These are phyloP conservation scores for Agapornis roseicollis DNA, from an alignment of 2,113 vertebrate genomes.

Conservation along the genomic window DNA sequence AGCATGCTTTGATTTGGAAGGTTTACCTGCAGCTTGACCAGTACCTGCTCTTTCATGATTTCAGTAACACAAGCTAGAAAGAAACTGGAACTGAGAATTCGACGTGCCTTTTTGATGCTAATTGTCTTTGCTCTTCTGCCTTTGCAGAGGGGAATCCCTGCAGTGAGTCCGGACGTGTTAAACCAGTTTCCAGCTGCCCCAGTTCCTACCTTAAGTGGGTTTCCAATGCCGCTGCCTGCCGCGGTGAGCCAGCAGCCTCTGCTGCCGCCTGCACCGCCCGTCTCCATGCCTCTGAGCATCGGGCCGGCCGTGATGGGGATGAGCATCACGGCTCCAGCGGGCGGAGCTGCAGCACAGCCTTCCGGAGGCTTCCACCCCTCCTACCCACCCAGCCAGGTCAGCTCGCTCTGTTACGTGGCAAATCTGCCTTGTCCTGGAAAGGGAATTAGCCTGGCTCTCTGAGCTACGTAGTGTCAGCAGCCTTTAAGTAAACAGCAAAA, in stretches of 20 bases:
- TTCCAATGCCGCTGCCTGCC: slow-evolving; percentile 81
- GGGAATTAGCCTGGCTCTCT: neutral
- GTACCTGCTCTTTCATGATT: neutral
- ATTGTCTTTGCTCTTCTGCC: neutral
- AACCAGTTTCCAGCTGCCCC: slow-evolving; percentile 93
- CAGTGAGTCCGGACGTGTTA: slow-evolving; percentile 89
- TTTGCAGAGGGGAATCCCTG: slow-evolving; percentile 87
- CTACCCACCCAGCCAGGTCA: slow-evolving; percentile 76
- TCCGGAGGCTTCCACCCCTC: slow-evolving; percentile 75
- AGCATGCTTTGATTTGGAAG: neutral
- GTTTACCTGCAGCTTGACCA: neutral
- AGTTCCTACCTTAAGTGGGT: slow-evolving; percentile 86
- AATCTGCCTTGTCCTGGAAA: neutral
- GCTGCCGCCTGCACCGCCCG: slow-evolving; percentile 46
- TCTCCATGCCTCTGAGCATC: slow-evolving; percentile 76
- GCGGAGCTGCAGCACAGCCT: slow-evolving; percentile 59
- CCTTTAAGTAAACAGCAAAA: neutral
- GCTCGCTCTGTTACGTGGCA: neutral
- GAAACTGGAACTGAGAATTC: accelerated
- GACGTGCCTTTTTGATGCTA: accelerated
- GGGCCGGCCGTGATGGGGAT: slow-evolving; percentile 81
- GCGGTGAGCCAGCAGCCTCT: slow-evolving; percentile 78
- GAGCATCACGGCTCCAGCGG: slow-evolving; percentile 71
- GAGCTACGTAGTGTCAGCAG: accelerated
- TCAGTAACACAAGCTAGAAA: neutral